Percentiles rank a stretch among this genome's conserved stretches.
Conservation (phyloP, 2,888 invertebrate genomes). For the Polietes domitor region DNA sequence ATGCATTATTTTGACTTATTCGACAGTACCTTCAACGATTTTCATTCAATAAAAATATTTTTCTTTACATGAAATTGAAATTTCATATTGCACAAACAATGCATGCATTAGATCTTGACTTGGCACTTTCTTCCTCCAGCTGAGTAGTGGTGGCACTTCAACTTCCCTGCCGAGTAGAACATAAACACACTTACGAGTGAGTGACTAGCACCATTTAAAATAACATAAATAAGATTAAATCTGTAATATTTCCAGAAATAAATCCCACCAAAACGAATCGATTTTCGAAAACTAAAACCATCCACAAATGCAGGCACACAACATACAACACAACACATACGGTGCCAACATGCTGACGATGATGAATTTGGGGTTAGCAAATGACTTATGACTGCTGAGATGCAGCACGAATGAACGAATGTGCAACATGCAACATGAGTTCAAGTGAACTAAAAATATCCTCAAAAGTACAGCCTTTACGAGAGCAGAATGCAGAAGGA, state of each 20-base stretch:
- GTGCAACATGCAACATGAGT: not conserved
- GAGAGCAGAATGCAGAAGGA: not conserved
- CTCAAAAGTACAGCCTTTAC: slow-evolving; percentile 55
- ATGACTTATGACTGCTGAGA: slow-evolving; percentile 53
- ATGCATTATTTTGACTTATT: too few relatives aligned
- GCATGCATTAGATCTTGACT: not conserved
- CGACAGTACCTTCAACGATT: too few relatives aligned
- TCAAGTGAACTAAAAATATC: slow-evolving; percentile 59
- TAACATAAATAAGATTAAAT: slow-evolving; percentile 39
- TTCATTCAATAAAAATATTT: too few relatives aligned
- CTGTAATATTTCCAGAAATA: slow-evolving; percentile 29
- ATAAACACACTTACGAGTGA: slow-evolving; percentile 19
- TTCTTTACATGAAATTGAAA: too few relatives aligned
- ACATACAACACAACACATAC: slow-evolving; percentile 36
- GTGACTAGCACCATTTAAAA: slow-evolving; percentile 29
- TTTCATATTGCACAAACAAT: too few relatives aligned
- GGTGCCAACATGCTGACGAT: slow-evolving; percentile 33
- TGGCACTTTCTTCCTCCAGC: not conserved
- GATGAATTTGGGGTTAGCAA: slow-evolving; percentile 56
- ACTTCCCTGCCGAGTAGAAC: not conserved
- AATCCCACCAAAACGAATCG: slow-evolving; percentile 64
- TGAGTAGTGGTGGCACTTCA: not conserved
- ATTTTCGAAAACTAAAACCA: slow-evolving; percentile 39
- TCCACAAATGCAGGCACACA: slow-evolving; percentile 41
- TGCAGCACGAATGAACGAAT: slow-evolving; percentile 1